A percentile compares a stretch with the other conserved stretches of the same genome.
phyloP scores from a whole-genome alignment of 2,113 vertebrate species.

The Archocentrus centrarchus region DNA sequence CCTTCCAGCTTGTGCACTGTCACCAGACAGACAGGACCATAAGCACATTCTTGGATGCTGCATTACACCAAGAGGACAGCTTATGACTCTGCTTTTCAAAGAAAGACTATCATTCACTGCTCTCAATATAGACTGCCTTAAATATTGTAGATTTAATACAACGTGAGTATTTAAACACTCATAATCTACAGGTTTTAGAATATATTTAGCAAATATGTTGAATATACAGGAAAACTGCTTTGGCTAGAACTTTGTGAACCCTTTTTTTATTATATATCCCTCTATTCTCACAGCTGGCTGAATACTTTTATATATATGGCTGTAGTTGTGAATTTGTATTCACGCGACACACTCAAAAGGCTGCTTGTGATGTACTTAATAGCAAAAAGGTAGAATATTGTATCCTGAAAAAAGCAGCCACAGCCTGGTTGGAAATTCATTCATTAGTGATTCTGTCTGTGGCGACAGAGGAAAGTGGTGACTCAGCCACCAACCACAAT shows the following conservation, averaged over 20 bases:
- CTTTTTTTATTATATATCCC: not conserved
- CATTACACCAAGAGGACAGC: slow-evolving; percentile 18
- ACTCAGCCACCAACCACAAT: slow-evolving; percentile 48
- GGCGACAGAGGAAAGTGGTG: slow-evolving; percentile 53
- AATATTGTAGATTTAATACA: not conserved
- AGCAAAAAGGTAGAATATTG: not conserved
- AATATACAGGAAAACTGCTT: not conserved
- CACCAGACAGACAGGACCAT: slow-evolving; percentile 23
- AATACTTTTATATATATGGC: not conserved
- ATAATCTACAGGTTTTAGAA: not conserved
- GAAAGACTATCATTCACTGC: slow-evolving; percentile 26
- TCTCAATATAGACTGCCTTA: slow-evolving; percentile 1
- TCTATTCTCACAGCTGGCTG: not conserved
- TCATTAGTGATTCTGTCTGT: slow-evolving; percentile 57
- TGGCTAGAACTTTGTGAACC: not conserved
- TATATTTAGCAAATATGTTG: not conserved
- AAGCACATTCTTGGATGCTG: slow-evolving; percentile 23
- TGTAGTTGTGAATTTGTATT: not conserved
- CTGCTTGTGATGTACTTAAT: not conserved
- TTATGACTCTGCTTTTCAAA: slow-evolving; percentile 26
- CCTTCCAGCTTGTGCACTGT: slow-evolving; percentile 20
- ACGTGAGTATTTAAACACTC: not conserved
- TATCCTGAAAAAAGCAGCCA: not conserved
- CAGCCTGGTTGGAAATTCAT: slow-evolving; percentile 4
- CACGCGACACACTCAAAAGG: not conserved